Evolutionary conservation across 2,888 invertebrate genomes (phyloP), one percentile per base, ranked within the genome.

Genomic region (Iselma pallidipennis): DNA sequence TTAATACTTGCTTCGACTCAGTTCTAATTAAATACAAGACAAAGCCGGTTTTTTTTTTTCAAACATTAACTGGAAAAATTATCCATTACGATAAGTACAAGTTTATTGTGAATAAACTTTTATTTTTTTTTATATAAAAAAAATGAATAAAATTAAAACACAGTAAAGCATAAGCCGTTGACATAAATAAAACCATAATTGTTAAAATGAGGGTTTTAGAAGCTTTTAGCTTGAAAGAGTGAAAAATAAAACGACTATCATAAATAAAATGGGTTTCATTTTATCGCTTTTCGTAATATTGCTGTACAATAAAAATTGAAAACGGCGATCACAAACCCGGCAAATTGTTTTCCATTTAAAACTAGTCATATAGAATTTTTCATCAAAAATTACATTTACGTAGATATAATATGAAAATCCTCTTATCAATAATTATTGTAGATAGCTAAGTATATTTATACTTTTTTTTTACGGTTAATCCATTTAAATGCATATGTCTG

Each of bases 241-340:
- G 58, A 61, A 64, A 42, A 64, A 64, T 64, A 61, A 64, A 61
- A 61, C 61, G 49, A 58, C 51, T 54, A 37, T 55, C 64, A 59
- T 60, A 64, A 64, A 64, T 64, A 64, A 56, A 64, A 64, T 52
- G 61, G 61, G 42, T 55, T 57, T 52, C 14, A 61, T 59, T 61
- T 64, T 58, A 61, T 61, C 26, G 60, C 56, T 58, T 14, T 49
- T 42, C 26, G 55, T 61, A 56, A 64, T 58, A 52, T 52, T 54
- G 37, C 45, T n/a, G 16, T 42, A 37, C 14, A 42, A 42, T 10
- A 42, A 55, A 53, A 54, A 55, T 59, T 57, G 57, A 63, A 63
- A 57, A 59, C 26, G 16, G 6, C 26, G 16, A 50, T 26, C 16
- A 37, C 5, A 37, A 37, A 4, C n/a, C n/a, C n/a, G n/a, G n/a